Evolutionary conservation across 2,113 vertebrate genomes (phyloP).

Genomic region (Gorilla gorilla): DNA sequence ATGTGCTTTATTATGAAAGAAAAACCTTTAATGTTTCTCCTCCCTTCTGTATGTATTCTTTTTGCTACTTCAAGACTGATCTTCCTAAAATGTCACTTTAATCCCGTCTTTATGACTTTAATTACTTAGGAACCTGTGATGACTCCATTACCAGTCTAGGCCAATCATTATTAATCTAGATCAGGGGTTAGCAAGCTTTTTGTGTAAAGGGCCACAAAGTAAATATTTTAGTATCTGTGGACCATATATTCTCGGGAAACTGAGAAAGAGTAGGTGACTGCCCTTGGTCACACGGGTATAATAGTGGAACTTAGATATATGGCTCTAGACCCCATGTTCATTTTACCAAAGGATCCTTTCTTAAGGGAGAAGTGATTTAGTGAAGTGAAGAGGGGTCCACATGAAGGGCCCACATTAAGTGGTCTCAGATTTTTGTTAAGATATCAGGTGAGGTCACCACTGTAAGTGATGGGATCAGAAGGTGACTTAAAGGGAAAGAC

Average conservation of each 20-base stretch:
- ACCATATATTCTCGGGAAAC: neutral
- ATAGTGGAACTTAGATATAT: neutral
- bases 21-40: neutral
- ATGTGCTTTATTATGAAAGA: neutral
- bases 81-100: slow-evolving; percentile 6
- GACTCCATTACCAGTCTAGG: neutral
- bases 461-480: neutral
- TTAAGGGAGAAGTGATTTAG: neutral
- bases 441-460: neutral
- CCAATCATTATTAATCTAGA: neutral
- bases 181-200: neutral
- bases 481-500: neutral
- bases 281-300: neutral
- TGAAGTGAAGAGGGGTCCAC: neutral
- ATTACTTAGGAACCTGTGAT: neutral
- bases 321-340: neutral
- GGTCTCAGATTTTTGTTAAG: neutral
- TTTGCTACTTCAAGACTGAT: neutral
- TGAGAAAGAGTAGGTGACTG: neutral
- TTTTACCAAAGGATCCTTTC: neutral
- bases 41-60: neutral
- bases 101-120: slow-evolving; percentile 12
- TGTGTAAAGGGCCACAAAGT: neutral
- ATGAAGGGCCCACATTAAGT: neutral
- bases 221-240: neutral